Conservation (phyloP, 2,888 invertebrate genomes). For the Machimus atricapillus region DNA sequence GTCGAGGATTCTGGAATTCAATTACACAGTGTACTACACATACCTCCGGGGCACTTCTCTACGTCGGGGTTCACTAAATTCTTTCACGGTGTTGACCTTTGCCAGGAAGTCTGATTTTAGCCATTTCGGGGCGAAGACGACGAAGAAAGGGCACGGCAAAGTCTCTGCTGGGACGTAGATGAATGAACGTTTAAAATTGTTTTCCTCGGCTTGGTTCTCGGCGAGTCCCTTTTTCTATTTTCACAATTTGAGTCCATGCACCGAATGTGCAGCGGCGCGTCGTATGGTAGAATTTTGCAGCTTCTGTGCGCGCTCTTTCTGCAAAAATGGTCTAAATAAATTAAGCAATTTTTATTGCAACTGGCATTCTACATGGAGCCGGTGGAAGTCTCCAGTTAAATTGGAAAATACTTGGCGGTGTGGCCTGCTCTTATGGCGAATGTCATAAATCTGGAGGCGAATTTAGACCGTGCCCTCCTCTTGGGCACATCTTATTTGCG, state of each 20-base stretch:
- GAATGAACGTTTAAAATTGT: slow-evolving; percentile 27
- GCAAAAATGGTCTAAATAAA: slow-evolving; percentile 21
- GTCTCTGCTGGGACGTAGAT: background rate
- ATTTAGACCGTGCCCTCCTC: background rate
- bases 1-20: slow-evolving; percentile 20
- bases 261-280: background rate
- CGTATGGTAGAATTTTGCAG: background rate
- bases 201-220: background rate
- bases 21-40: slow-evolving; percentile 25
- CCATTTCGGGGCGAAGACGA: background rate
- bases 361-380: background rate
- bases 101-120: background rate
- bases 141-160: background rate
- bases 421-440: background rate
- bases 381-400: background rate
- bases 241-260: background rate
- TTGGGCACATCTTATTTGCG: background rate
- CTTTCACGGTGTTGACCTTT: slow-evolving; percentile 24
- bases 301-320: background rate
- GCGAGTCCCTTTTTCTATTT: background rate
- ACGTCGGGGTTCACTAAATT: slow-evolving; percentile 9
- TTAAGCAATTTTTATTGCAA: slow-evolving; percentile 2
- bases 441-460: background rate
- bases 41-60: background rate
- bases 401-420: background rate